Percentiles rank a stretch among this genome's conserved stretches.
Conservation (phyloP, 2,113 vertebrate genomes). For the Chaetodon auriga region DNA sequence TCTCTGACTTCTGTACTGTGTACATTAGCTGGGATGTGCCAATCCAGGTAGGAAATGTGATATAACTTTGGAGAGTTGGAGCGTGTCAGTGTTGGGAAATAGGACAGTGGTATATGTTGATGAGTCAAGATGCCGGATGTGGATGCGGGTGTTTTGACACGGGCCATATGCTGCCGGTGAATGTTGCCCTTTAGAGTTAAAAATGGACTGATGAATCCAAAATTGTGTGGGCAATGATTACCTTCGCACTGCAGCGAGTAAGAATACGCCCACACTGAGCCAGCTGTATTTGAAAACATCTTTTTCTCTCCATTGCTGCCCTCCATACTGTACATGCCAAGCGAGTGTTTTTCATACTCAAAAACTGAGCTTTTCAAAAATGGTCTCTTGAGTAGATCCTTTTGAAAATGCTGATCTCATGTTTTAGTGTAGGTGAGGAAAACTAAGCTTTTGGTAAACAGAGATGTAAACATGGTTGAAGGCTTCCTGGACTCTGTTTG, state of each 20-base stretch:
- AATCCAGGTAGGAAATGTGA: constrained; percentile 7
- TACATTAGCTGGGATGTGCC: neutral
- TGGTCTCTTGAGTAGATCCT: constrained; percentile 3
- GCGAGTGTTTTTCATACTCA: neutral
- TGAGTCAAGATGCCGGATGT: too few species aligned
- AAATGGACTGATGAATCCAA: constrained; percentile 26
- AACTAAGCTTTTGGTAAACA: constrained; percentile 2
- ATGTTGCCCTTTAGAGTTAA: constrained; percentile 21
- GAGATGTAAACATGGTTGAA: neutral
- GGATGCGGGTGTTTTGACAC: too few species aligned
- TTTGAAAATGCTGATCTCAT: neutral
- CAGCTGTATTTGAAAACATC: constrained; percentile 23
- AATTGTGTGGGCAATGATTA: constrained; percentile 17
- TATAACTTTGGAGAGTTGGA: neutral
- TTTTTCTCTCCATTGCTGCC: neutral
- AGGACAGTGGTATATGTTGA: neutral
- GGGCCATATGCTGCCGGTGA: too few species aligned
- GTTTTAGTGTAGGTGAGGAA: constrained; percentile 3
- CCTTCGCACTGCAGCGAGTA: constrained; percentile 5
- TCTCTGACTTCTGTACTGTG: too few species aligned
- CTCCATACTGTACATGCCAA: neutral
- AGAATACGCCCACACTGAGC: constrained; percentile 33
- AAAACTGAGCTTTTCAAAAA: neutral
- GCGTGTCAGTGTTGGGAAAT: neutral
- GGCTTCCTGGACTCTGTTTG: neutral